These are phyloP conservation scores for Tryphoninae sp. DNA, from an alignment of 2,888 invertebrate species.

Conservation along the genomic window DNA sequence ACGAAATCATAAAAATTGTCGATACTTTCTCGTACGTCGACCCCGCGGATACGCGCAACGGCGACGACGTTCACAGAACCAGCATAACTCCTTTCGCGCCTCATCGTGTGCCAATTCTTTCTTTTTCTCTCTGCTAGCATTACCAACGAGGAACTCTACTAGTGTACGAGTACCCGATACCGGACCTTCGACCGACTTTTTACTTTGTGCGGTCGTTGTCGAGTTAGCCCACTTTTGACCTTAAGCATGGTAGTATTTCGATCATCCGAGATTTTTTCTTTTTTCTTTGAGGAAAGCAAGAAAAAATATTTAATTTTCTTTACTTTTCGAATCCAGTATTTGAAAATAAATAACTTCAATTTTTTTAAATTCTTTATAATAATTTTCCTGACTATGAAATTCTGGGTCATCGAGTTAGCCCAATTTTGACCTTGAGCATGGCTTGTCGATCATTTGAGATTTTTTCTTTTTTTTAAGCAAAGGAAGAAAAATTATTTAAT, in stretches of 20 bases:
- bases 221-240: conserved; percentile 28
- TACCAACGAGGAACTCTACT: conserved; percentile 13
- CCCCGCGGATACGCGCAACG: conserved; percentile 37
- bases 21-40: conserved; percentile 50
- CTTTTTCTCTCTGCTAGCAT: conserved; percentile 16
- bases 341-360: no score
- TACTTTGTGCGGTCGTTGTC: conserved; percentile 1
- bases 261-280: background rate
- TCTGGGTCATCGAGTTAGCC: no score
- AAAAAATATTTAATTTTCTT: background rate
- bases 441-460: no score
- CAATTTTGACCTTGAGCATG: no score
- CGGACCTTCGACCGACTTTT: conserved; percentile 44
- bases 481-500: no score
- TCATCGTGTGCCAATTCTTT: conserved; percentile 55
- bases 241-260: conserved; percentile 3
- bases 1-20: conserved; percentile 16
- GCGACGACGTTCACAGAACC: conserved; percentile 33
- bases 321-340: background rate
- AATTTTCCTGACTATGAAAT: background rate
- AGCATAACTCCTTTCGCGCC: conserved; percentile 14
- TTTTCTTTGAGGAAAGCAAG: background rate
- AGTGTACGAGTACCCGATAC: conserved; percentile 12
- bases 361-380: background rate
- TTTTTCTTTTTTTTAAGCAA: no score